Evolutionary conservation across 2,113 vertebrate species (phyloP).

Genomic region (Phodopus roborovskii): DNA sequence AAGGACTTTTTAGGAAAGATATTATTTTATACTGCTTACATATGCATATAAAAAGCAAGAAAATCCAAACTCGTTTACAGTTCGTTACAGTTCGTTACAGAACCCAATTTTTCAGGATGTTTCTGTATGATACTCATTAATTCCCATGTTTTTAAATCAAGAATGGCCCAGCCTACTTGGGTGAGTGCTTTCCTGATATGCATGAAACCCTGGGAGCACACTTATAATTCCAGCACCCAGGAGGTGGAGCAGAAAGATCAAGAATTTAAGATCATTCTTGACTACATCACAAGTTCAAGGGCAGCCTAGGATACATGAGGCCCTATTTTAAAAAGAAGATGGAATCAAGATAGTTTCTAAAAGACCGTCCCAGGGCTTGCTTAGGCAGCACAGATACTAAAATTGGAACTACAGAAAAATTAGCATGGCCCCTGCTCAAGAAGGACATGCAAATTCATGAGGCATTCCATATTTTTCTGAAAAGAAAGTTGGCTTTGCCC

Average conservation of each 20-base stretch:
- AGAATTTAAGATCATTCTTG: not conserved
- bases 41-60: not conserved
- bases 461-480: not conserved
- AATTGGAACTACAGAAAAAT: not conserved
- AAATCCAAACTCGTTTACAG: not conserved
- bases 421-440: not conserved
- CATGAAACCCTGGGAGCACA: not conserved
- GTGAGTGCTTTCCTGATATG: not conserved
- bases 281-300: not conserved
- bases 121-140: not conserved
- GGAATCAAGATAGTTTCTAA: not conserved
- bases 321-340: not conserved
- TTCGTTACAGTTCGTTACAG: too few species aligned
- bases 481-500: not conserved
- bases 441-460: not conserved
- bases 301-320: not conserved
- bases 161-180: not conserved
- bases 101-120: not conserved
- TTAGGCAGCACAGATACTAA: not conserved
- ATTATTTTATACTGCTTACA: not conserved
- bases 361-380: not conserved
- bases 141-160: not conserved
- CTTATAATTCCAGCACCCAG: not conserved
- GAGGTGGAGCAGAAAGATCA: not conserved
- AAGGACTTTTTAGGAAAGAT: not conserved